A percentile compares a stretch with the other conserved stretches of the same genome.
These are phyloP conservation scores for Tichodroma muraria DNA, from an alignment of 2,113 vertebrate species.

Conservation along the genomic window DNA sequence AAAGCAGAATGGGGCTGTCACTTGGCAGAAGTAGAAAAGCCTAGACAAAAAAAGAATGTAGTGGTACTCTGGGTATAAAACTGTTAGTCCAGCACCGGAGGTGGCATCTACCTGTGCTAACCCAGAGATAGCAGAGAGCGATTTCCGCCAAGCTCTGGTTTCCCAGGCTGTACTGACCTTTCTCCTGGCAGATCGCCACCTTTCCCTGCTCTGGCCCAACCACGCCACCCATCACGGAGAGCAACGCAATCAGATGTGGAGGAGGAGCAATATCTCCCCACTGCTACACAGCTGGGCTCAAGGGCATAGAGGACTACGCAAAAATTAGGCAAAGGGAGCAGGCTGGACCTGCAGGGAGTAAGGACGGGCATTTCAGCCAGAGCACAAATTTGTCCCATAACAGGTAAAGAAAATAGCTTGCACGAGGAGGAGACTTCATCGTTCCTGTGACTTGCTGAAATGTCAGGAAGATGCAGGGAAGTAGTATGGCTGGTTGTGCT, in stretches of 20 bases:
- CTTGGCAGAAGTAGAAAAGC: conserved; percentile 14
- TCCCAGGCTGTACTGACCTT: conserved; percentile 23
- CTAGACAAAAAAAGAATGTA: background rate
- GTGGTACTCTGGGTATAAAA: background rate
- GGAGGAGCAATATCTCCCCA: background rate
- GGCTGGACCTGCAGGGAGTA: background rate
- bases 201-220: background rate
- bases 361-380: background rate
- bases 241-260: background rate
- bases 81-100: background rate
- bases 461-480: background rate
- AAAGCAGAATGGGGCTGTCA: conserved; percentile 13
- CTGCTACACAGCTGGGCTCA: conserved; percentile 5
- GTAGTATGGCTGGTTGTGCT: background rate
- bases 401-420: background rate
- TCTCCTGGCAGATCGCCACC: background rate
- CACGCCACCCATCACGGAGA: background rate
- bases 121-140: background rate
- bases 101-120: background rate
- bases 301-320: background rate
- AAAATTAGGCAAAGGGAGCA: background rate
- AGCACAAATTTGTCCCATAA: background rate
- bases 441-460: background rate
- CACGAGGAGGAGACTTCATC: background rate
- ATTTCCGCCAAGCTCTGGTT: background rate